Evolutionary conservation across 2,113 vertebrate genomes (phyloP), one percentile per base, ranked within the genome.

Genomic region (Candoia aspera): DNA sequence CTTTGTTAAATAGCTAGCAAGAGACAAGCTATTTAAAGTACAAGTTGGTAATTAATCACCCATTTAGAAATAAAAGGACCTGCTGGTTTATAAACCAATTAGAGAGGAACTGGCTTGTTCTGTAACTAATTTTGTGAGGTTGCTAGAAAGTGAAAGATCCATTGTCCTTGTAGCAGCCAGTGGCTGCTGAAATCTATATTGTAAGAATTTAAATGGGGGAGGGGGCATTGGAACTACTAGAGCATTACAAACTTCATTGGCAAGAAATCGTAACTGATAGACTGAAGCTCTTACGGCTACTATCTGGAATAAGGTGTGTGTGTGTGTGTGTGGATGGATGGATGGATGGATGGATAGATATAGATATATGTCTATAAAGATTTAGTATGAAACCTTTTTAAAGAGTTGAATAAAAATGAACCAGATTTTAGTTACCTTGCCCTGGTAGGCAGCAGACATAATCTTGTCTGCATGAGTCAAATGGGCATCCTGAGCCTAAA

Each of bases 21-120:
- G 37, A 73, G 90, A 92, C 6, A 84, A 88, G 91, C 21, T 86
- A 94, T 91, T 95, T 89, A 85, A 64, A 95, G 94, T 95, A 89
- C 92, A 95, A 91, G 9, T 24, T 90, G 89, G 91, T 68, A 93
- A 94, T 96, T 96, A 92, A 97, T 96, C 95, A 95, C 84, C 91
- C 93, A 24, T 91, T 96, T 89, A 94, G 91, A 92, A 96, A 93
- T 57, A 92, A 84, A 92, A 90, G 94, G 83, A 93, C 93, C 93
- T 94, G 93, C 94, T 96, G 94, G 91, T 92, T 96, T 95, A 94
- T 54, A 97, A 95, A 96, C 93, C 92, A 95, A 95, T 96, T 96
- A 94, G 83, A 94, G 62, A 21, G 89, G 57, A 95, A 90, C 95
- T 42, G 90, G 93, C 96, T 95, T 94, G 90, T 94, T 91, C 91